phyloP scores from a whole-genome alignment of 2,888 invertebrate genomes.

The Coleophora flavipennella region DNA sequence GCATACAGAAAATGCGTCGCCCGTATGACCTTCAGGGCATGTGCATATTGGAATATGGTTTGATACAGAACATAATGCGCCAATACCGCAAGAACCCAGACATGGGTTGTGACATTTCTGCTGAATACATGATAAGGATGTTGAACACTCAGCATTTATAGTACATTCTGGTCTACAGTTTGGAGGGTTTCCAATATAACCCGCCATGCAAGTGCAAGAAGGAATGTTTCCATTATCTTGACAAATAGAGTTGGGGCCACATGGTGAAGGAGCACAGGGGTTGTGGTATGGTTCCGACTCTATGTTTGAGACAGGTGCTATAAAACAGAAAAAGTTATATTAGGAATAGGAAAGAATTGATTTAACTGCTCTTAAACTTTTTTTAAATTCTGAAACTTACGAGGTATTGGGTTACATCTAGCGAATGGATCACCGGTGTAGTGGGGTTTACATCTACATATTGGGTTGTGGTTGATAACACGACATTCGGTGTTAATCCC shows the following conservation, averaged over 20 bases:
- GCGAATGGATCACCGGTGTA: constrained; percentile 80
- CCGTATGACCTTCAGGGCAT: constrained; percentile 78
- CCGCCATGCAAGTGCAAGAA: constrained; percentile 75
- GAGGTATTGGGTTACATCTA: constrained; percentile 68
- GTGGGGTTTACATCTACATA: constrained; percentile 78
- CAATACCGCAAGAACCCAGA: constrained; percentile 77
- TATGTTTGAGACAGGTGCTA: constrained; percentile 57
- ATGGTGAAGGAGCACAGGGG: constrained; percentile 76
- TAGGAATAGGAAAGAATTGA: no score
- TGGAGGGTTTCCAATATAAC: constrained; percentile 75
- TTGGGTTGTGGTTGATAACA: constrained; percentile 84
- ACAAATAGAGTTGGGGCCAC: constrained; percentile 80
- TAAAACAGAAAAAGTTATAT: constrained; percentile 20
- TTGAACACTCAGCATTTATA: constrained; percentile 78
- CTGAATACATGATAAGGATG: constrained; percentile 78
- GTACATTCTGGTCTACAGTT: constrained; percentile 81
- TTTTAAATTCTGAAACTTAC: constrained; percentile 52
- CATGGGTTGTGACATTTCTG: constrained; percentile 83
- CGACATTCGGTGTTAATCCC: constrained; percentile 80
- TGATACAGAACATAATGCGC: constrained; percentile 75
- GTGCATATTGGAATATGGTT: constrained; percentile 83
- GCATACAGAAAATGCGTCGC: constrained; percentile 76
- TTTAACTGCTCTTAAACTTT: no score
- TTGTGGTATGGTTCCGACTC: constrained; percentile 61
- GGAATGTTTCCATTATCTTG: constrained; percentile 71